Percentiles rank a stretch among this genome's conserved stretches.
Conservation (phyloP, 2,888 invertebrate species). For the Cerceris ruficornis region DNA sequence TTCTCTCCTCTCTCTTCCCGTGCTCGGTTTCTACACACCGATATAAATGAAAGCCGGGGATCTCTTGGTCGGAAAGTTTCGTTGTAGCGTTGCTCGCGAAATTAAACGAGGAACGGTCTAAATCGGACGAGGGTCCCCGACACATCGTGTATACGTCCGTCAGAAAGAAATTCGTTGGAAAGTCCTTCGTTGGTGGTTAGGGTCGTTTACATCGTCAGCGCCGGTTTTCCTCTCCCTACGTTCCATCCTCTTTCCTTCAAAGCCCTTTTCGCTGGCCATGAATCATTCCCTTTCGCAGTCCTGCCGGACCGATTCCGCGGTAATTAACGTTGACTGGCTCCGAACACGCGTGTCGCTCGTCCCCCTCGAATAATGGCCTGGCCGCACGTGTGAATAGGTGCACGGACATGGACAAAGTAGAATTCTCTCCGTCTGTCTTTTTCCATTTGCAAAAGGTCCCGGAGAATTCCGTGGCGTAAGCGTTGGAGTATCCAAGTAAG, state of each 20-base stretch:
- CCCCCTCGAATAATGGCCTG: constrained; percentile 40
- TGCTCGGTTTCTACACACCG: neutral
- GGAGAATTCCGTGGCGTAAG: neutral
- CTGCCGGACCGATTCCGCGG: constrained; percentile 50
- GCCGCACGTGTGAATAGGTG: neutral
- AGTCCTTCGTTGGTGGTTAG: constrained; percentile 10
- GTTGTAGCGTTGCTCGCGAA: neutral
- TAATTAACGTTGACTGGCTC: constrained; percentile 66
- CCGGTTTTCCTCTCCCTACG: constrained; percentile 9
- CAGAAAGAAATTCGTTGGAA: constrained; percentile 48
- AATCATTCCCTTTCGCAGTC: constrained; percentile 62
- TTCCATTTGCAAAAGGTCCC: constrained; percentile 14
- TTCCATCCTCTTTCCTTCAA: constrained; percentile 17
- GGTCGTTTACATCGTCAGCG: constrained; percentile 37
- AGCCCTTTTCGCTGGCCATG: constrained; percentile 52
- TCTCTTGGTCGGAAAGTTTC: neutral
- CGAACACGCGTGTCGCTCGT: constrained; percentile 58
- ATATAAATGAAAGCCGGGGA: neutral
- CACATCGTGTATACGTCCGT: neutral
- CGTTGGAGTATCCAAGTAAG: constrained; percentile 21
- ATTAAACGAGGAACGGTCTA: neutral
- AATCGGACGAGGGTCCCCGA: neutral
- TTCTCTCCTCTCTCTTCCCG: too few relatives aligned
- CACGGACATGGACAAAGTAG: neutral
- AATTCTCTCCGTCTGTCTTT: constrained; percentile 12